A percentile compares a stretch with the other conserved stretches of the same genome.
phyloP scores from a whole-genome alignment of 2,797 vertebrate genomes.

The Philypnodon macrostomus region DNA sequence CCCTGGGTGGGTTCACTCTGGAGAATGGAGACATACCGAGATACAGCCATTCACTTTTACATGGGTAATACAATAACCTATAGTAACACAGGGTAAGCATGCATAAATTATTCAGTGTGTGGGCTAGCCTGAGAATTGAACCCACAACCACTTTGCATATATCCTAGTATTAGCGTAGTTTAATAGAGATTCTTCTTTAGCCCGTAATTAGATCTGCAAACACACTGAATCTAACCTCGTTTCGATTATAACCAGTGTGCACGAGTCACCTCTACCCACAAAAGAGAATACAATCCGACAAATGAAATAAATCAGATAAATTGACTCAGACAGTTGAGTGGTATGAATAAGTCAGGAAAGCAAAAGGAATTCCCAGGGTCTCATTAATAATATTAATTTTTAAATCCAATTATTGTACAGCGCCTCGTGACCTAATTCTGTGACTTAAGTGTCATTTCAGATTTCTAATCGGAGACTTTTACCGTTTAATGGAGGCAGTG shows the following conservation, averaged over 20 bases:
- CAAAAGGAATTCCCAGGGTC: slow-evolving; percentile 66
- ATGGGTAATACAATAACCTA: too few relatives aligned
- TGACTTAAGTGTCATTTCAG: slow-evolving; percentile 64
- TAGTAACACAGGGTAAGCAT: too few relatives aligned
- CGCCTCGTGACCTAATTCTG: slow-evolving; percentile 75
- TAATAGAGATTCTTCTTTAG: too few relatives aligned
- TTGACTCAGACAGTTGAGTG: slow-evolving; percentile 62
- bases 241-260: slow-evolving; percentile 23
- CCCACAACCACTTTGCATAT: too few relatives aligned
- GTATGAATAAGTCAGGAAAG: slow-evolving; percentile 73
- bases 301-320: slow-evolving; percentile 61
- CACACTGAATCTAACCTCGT: slow-evolving; percentile 21
- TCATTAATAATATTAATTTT: slow-evolving; percentile 81
- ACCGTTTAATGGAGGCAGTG: slow-evolving; percentile 19
- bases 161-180: too few relatives aligned
- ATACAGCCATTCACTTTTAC: too few relatives aligned
- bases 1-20: too few relatives aligned
- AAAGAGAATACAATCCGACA: slow-evolving; percentile 49
- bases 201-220: neutral
- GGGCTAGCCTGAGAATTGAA: too few relatives aligned
- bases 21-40: too few relatives aligned
- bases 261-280: slow-evolving; percentile 28
- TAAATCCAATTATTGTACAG: slow-evolving; percentile 77
- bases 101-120: too few relatives aligned
- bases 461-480: slow-evolving; percentile 36